Evolutionary conservation across 2,888 invertebrate genomes (phyloP).

Genomic region (Hipparchia semele): DNA sequence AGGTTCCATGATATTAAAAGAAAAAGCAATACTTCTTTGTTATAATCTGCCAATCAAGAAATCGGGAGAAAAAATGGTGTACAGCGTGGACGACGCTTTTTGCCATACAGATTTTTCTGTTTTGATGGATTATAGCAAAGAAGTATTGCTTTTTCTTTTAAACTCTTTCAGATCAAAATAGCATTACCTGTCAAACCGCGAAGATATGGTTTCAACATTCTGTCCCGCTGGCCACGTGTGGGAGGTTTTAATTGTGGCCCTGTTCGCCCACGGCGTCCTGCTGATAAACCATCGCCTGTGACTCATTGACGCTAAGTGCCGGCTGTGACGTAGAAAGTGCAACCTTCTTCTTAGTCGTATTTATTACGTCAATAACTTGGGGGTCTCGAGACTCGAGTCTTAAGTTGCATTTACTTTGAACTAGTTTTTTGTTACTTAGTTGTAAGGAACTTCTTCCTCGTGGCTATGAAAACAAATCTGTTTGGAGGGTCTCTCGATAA

Average conservation of each 20-base stretch:
- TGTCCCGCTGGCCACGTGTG: constrained; percentile 36
- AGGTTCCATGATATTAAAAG: no score
- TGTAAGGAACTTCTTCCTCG: no score
- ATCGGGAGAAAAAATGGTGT: no score
- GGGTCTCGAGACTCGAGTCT: not conserved
- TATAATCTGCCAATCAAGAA: no score
- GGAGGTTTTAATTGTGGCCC: constrained; percentile 45
- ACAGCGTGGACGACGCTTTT: no score
- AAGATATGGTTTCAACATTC: constrained; percentile 38
- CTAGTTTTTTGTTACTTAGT: not conserved
- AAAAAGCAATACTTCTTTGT: no score
- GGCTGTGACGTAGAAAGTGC: constrained; percentile 42
- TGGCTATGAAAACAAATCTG: no score
- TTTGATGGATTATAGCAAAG: no score
- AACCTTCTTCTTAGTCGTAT: constrained; percentile 30
- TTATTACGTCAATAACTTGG: constrained; percentile 25
- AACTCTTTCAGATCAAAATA: constrained; percentile 13
- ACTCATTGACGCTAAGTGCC: constrained; percentile 41
- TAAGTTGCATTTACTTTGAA: not conserved
- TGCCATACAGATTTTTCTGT: no score
- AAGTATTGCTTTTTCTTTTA: not conserved
- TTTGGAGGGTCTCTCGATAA: no score
- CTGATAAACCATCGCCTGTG: constrained; percentile 43
- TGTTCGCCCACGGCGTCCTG: constrained; percentile 45
- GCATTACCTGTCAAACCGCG: constrained; percentile 34